Evolutionary conservation across 2,797 vertebrate species (phyloP).

Genomic region (Lithobates sylvaticus): DNA sequence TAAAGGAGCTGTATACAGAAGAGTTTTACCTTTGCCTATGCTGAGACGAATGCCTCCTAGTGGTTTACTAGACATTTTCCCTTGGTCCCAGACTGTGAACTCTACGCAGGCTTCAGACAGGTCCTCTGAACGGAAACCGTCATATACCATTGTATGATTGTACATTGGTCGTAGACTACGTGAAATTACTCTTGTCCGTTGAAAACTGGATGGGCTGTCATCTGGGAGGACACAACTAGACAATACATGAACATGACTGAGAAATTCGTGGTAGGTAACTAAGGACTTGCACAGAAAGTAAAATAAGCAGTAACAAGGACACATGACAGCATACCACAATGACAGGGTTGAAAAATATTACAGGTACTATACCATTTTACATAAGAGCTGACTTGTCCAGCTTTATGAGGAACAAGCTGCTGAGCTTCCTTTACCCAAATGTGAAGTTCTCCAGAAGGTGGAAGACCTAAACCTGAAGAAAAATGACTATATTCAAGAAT

Average conservation of each 20-base stretch:
- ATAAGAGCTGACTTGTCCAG: constrained; percentile 83
- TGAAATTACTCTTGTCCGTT: constrained; percentile 87
- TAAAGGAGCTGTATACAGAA: background rate
- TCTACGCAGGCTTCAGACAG: constrained; percentile 90
- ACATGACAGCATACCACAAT: background rate
- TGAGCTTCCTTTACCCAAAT: constrained; percentile 94
- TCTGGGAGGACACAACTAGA: constrained; percentile 92
- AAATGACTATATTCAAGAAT: background rate
- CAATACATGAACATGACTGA: background rate
- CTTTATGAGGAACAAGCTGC: constrained; percentile 84
- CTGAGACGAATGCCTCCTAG: constrained; percentile 91
- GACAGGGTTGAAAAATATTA: background rate
- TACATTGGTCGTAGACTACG: constrained; percentile 86
- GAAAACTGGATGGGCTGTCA: constrained; percentile 86
- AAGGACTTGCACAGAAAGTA: background rate
- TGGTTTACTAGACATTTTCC: constrained; percentile 73
- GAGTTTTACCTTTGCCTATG: constrained; percentile 85
- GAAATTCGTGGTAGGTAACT: background rate
- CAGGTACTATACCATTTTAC: constrained; percentile 83
- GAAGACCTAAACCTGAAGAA: constrained; percentile 80
- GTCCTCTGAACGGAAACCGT: constrained; percentile 89
- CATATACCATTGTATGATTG: constrained; percentile 99
- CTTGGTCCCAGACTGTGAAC: constrained; percentile 87
- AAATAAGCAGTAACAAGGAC: background rate
- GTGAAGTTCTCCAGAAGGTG: constrained; percentile 91